Base-by-base conservation (phyloP, 2,113 vertebrate genomes). In the Mirounga angustirostris region DNA sequence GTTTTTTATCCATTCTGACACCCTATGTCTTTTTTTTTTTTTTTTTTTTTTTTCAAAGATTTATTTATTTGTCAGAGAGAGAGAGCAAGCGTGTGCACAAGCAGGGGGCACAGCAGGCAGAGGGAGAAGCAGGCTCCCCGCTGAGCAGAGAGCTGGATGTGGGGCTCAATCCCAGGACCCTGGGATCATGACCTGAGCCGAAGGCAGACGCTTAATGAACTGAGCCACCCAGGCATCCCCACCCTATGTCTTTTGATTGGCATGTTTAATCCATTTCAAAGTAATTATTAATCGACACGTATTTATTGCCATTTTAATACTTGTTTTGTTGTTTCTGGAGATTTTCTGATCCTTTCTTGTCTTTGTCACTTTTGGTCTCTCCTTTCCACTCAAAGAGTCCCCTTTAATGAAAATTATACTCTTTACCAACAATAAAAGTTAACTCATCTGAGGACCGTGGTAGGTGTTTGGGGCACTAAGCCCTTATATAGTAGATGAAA, bases 371-470 rank as follows among this genome's bases (percentile, higher is more conserved):
- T 74, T 74, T 28, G 73, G 73, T 74, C 40, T 74, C 40, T 74
- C 22, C 40, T 74, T 74, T 74, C 73, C 40, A 15, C 73, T 74
- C 73, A 74, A 24, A 40, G 40, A 74, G 30, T 33, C 30, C 56
- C 63, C 63, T 30, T 78, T 50, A 78, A 78, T 18, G 74, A 50
- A 78, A 50, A 18, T 50, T 58, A 30, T 67, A 52, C 56, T 24
- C 40, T 69, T 88, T 79, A 79, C 88, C 40, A 84, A 22, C 84
- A 95, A 73, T 93, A 65, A 40, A 95, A 93, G 19, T 50, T 91
- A 87, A 81, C 15, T 61, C 43, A 40, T 94, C 67, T 30, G 11
- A 63, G 52, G 21, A 54, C 50, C 59, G 0, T 56, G 74, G 40
- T 63, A 69, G 59, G 30, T 88, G 33, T 93, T 86, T 87, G 61